phyloP scores from a whole-genome alignment of 2,797 vertebrate genomes.

The Pangasius macronema region DNA sequence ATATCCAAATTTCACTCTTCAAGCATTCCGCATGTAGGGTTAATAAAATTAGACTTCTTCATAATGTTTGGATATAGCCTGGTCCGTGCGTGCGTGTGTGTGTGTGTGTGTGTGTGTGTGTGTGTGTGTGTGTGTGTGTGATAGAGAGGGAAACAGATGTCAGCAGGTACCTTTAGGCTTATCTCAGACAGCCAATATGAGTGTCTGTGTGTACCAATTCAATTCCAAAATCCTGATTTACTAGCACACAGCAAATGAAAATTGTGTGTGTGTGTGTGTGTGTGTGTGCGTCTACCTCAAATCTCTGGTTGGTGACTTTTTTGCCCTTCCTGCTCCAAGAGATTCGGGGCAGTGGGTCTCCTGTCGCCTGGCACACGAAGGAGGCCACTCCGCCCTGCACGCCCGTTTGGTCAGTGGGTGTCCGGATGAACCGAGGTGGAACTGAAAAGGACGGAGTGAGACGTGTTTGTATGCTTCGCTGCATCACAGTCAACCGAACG shows the following conservation, averaged over 20 bases:
- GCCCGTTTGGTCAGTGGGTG: constrained; percentile 92
- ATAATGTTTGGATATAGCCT: background rate
- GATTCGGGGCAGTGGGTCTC: constrained; percentile 96
- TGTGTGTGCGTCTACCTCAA: constrained; percentile 81
- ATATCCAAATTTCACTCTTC: background rate
- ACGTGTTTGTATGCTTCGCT: background rate
- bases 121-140: background rate
- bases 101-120: background rate
- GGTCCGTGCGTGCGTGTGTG: background rate
- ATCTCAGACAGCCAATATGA: constrained; percentile 19
- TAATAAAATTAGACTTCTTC: background rate
- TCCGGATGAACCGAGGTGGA: constrained; percentile 92
- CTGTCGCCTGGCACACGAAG: constrained; percentile 95
- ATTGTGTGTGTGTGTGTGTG: background rate
- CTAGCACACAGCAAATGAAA: background rate
- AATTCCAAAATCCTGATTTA: constrained; percentile 10
- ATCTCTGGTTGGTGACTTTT: constrained; percentile 99
- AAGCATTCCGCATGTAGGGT: too few species aligned
- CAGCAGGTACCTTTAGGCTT: constrained; percentile 6
- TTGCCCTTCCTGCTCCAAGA: constrained; percentile 99
- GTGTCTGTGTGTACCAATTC: background rate
- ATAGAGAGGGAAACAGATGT: background rate
- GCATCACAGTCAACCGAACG: background rate
- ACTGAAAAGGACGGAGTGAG: constrained; percentile 70
- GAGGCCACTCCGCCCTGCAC: constrained; percentile 96